Percentiles rank a stretch among this genome's conserved stretches.
These are phyloP conservation scores for Andrena chrysosceles DNA, from an alignment of 2,888 invertebrate species.

Conservation along the genomic window DNA sequence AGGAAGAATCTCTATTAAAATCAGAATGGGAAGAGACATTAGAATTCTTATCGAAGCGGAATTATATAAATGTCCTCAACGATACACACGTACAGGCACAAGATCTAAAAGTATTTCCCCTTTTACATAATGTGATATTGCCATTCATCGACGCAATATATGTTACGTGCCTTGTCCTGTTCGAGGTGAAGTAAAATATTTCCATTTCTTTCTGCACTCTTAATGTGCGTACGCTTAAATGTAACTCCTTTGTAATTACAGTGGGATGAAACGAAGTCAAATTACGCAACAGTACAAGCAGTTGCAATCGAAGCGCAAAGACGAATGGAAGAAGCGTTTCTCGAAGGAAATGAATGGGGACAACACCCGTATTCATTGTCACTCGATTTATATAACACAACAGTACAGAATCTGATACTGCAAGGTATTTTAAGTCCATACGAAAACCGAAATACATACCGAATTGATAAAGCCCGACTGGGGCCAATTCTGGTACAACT, in stretches of 20 bases:
- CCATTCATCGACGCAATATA: conserved; percentile 89
- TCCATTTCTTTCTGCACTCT: conserved; percentile 51
- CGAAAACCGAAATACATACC: conserved; percentile 69
- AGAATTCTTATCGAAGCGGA: conserved; percentile 70
- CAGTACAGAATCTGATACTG: conserved; percentile 75
- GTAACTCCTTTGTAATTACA: conserved; percentile 59
- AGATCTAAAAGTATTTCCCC: conserved; percentile 85
- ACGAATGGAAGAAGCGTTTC: conserved; percentile 86
- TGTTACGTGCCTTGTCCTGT: conserved; percentile 85
- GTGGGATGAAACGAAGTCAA: conserved; percentile 76
- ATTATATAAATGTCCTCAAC: conserved; percentile 67
- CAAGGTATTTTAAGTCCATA: conserved; percentile 70
- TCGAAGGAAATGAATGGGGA: conserved; percentile 64
- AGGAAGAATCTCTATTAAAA: conserved; percentile 66
- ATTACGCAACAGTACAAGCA: conserved; percentile 84
- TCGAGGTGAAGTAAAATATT: conserved; percentile 84
- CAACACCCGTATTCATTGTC: conserved; percentile 91
- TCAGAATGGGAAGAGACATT: conserved; percentile 77
- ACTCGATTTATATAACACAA: conserved; percentile 86
- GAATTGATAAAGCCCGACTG: conserved; percentile 71
- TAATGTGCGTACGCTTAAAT: not conserved
- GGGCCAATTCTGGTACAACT: conserved; percentile 70
- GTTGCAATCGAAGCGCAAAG: conserved; percentile 87
- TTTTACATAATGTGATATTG: conserved; percentile 88
- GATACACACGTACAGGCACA: conserved; percentile 82